Evolutionary conservation across 2,888 invertebrate genomes (phyloP), one percentile per base, ranked within the genome.

Genomic region (Phorcus lineatus): DNA sequence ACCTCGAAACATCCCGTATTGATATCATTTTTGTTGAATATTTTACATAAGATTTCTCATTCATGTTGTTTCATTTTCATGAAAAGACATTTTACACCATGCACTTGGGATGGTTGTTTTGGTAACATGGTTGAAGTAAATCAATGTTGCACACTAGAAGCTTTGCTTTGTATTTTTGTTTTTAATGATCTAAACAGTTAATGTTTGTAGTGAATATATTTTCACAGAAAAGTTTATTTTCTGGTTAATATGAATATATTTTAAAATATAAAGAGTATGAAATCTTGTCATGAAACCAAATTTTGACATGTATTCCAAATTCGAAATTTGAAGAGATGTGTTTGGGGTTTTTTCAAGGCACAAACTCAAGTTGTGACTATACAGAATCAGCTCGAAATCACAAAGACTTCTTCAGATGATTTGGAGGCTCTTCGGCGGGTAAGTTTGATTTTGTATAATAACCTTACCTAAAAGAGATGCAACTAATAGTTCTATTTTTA

Each of bases 351-450:
- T 17, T 82, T 83, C 31, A 80, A 88, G 88, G 83, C 86, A 77
- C 83, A 88, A 80, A 78, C 54, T 13, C 85, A 84, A 83, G 83
- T 86, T 52, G 77, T 81, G 78, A 84, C 82, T 53, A 81, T 88
- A 74, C 85, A 86, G 70, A 77, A 82, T 62, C 81, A 87, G 77
- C 79, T 87, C 67, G 82, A 81, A 74, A 85, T 86, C 74, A 67
- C 85, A n/a, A 75, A 84, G 74, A 84, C 83, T 77, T 78, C 85
- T 74, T 81, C 81, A 57, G 81, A 82, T 40, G 82, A 82, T 78
- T 54, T 84, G 28, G 83, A 81, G 31, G 86, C 83, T 74, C 66
- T 87, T 67, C 84, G 81, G 77, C 84, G 79, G 82, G 88, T 88
- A 86, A 83, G 85, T 55, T 55, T 80, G 9, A 9, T 11, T 47